Evolutionary conservation across 2,797 vertebrate species (phyloP).

Genomic region (Picus viridis): DNA sequence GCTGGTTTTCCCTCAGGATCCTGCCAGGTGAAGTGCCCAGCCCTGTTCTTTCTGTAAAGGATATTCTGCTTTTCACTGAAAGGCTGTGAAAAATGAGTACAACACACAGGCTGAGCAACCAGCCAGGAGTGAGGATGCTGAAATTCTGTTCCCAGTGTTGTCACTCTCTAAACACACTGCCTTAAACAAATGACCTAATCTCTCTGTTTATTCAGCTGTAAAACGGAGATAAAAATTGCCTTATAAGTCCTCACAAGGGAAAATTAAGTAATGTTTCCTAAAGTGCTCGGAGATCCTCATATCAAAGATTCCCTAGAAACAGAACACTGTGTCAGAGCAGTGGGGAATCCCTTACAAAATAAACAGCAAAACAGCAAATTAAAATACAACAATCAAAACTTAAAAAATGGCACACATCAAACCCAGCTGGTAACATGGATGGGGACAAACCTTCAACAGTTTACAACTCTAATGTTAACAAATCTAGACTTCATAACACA

Average conservation of each 20-base stretch:
- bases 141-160: conserved; percentile 2
- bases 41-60: neutral
- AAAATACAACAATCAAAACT: neutral
- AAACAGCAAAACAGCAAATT: neutral
- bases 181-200: conserved; percentile 26
- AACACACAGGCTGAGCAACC: neutral
- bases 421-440: neutral
- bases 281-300: neutral
- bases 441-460: neutral
- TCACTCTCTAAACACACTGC: neutral
- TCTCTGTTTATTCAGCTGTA: conserved; percentile 61
- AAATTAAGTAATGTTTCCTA: conserved; percentile 30
- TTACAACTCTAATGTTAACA: conserved; percentile 10
- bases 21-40: neutral
- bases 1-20: neutral
- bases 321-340: neutral
- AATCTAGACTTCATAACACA: conserved; percentile 11
- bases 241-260: neutral
- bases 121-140: neutral
- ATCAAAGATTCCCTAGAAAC: neutral
- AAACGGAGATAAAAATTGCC: conserved; percentile 47
- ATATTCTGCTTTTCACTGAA: neutral
- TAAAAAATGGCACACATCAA: neutral
- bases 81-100: neutral
- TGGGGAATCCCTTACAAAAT: neutral